Evolutionary conservation across 1,140 invertebrate genomes (phyloP), one percentile per base, ranked within the genome.

Genomic region (Drosophila miranda): DNA sequence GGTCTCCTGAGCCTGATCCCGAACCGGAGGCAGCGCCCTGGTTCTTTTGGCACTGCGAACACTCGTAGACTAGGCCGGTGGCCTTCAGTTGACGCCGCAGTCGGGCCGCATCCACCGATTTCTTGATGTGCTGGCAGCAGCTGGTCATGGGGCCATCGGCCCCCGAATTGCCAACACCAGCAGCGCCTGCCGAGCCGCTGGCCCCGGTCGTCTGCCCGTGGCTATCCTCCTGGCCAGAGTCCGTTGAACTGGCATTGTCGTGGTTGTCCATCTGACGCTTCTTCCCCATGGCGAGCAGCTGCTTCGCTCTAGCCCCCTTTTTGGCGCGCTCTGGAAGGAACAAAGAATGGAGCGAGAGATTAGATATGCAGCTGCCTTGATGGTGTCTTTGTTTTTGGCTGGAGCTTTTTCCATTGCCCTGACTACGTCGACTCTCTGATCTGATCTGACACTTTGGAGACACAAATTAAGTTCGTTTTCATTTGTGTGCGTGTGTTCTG

Each of bases 91-190:
- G 80, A 75, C 95, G 95, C 71, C 94, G 94, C 52, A 96, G 88
- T 43, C 92, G 92, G 4, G 90, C 91, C 43, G 95, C 82, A 86
- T 95, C 94, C 4, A 95, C 93, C 2, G 95, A 92, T 86, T 95
- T 95, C 6, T 92, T 92, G 48, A 95, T 92, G 89, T 96, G 96
- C 67, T 92, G 92, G 90, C 96, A 97, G 76, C 91, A 90, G 44
- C 90, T 2, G n/a, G 62, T 5, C n/a, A 16, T 68, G 43, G 64
- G 64, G 16, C 62, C 30, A 13, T 38, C 11, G 11, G 11, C 11
- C 11, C 34, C 34, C 34, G 5, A 38, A 13, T 4, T 13, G 11
- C 34, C 34, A 13, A 8, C 34, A 5, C 11, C 34, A 13, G 34
- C 89, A 61, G 91, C 87, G 62, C 73, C 44, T 78, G 59, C 78